Base-by-base conservation (phyloP, 2,797 vertebrate genomes). In the Channa striata region DNA sequence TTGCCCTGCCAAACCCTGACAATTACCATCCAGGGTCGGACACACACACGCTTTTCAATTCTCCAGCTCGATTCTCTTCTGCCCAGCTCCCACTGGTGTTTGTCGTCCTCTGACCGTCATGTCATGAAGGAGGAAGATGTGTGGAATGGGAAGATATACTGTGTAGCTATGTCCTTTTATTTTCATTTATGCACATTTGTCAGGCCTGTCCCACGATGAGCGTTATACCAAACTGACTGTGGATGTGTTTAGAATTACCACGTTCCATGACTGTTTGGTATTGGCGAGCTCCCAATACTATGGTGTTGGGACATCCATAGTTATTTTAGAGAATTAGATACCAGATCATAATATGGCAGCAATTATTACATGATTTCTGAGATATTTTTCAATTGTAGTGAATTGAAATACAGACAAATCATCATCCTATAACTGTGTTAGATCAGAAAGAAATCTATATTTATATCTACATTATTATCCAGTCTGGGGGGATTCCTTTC, bases 1-100 rank as follows among this genome's bases (percentile, higher is more conserved):
- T 89, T 91, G 84, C 81, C 82, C 84, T 84, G 80, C 85, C 86
- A 87, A 90, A 90, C 84, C 72, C 63, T 80, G 81, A 73, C 86
- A 86, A 86, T 91, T 84, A 91, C 80, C 54, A 82, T 77, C 77
- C 63, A 34, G 47, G 60, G 76, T 71, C 50, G 57, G 54, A 77
- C 76, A 78, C 70, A 59, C 51, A 42, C 33, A 44, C 56, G 17
- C 30, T 39, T 58, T 76, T 51, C 59, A 74, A 66, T 79, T 77
- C 62, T 51, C 74, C 57, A 17, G 43, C 63, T 75, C 60, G 62
- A 17, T 25, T 42, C 3, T 46, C 33, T 36, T 37, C 48, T 33
- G 36, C 34, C 49, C 66, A 34, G 43, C 44, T 43, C 48, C 42
- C n/a, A 46, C 34, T 47, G 13, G 30, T 60, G 72, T 63, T 57